A percentile compares a stretch with the other conserved stretches of the same genome.
These are phyloP conservation scores for Rhinoraja longicauda DNA, from an alignment of 2,797 vertebrate species.

Conservation along the genomic window DNA sequence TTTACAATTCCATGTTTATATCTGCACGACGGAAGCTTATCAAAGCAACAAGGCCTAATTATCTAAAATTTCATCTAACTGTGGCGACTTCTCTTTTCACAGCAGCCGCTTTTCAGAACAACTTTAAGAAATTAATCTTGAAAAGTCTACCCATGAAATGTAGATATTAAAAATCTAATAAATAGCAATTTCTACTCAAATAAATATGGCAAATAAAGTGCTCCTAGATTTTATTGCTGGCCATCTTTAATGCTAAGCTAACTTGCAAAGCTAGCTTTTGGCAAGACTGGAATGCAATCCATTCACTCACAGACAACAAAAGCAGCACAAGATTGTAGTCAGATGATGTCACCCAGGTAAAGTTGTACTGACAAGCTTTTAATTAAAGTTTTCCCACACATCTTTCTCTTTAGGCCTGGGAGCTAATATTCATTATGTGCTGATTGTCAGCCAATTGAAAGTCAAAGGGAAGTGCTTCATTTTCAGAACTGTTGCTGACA, in stretches of 20 bases:
- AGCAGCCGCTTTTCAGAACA: neutral
- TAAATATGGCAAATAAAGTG: neutral
- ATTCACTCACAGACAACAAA: slow-evolving; percentile 65
- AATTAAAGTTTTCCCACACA: slow-evolving; percentile 88
- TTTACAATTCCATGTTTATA: neutral
- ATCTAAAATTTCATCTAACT: neutral
- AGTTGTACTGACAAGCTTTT: slow-evolving; percentile 86
- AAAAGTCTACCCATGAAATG: neutral
- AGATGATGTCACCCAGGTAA: slow-evolving; percentile 77
- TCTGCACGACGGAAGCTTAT: neutral
- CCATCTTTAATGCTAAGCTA: slow-evolving; percentile 12
- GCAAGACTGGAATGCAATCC: slow-evolving; percentile 61
- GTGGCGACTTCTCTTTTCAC: too few relatives aligned
- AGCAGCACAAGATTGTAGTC: slow-evolving; percentile 66
- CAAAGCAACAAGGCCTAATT: neutral
- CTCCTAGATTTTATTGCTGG: neutral
- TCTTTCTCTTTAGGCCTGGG: slow-evolving; percentile 63
- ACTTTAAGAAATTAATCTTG: neutral
- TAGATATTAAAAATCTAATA: neutral
- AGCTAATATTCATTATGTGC: slow-evolving; percentile 72
- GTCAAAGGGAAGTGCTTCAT: slow-evolving; percentile 68
- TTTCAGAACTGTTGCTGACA: slow-evolving; percentile 70
- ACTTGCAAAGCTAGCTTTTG: slow-evolving; percentile 59
- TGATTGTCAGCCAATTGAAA: slow-evolving; percentile 68
- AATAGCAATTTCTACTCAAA: slow-evolving; percentile 14